Conservation (phyloP, 1,140 invertebrate genomes). For the Brachionus plicatilis region DNA sequence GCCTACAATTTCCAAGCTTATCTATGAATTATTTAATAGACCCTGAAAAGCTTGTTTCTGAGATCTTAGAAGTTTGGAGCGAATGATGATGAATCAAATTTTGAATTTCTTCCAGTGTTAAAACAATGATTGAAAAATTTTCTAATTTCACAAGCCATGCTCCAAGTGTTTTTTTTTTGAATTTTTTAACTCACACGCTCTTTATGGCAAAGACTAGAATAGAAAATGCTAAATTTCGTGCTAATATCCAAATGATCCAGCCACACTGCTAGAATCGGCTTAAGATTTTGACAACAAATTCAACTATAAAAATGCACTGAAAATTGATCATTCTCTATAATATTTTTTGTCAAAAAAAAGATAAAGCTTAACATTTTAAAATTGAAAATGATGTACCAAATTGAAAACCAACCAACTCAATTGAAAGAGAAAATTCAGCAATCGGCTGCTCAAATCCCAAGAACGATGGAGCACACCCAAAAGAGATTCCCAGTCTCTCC, state of each 20-base stretch:
- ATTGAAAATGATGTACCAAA: constrained; percentile 16
- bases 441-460: background rate
- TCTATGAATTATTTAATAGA: background rate
- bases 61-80: background rate
- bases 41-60: background rate
- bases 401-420: constrained; percentile 2
- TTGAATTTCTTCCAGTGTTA: background rate
- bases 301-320: background rate
- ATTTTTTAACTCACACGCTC: background rate
- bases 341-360: background rate
- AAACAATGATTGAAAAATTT: background rate
- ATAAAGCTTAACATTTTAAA: background rate
- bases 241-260: background rate
- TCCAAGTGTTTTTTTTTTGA: background rate
- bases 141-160: background rate
- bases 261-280: background rate
- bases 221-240: background rate
- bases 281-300: background rate
- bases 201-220: background rate
- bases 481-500: constrained; percentile 8
- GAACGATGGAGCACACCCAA: background rate
- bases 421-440: background rate
- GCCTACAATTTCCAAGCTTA: background rate
- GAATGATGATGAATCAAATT: background rate
- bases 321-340: background rate